A percentile compares a stretch with the other conserved stretches of the same genome.
phyloP scores from a whole-genome alignment of 2,888 invertebrate species.

The Drosophila nr. medialis region DNA sequence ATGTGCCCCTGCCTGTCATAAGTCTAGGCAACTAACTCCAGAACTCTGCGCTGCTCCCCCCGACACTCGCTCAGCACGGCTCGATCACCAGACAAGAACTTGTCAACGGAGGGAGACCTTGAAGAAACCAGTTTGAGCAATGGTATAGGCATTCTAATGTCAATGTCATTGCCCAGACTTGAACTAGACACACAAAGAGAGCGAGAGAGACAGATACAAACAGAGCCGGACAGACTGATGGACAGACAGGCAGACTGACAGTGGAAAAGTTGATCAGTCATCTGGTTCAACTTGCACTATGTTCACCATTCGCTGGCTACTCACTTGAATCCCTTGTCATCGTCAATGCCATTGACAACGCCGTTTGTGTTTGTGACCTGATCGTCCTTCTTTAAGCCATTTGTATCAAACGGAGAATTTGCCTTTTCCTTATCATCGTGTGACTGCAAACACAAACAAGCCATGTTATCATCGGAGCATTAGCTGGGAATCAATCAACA shows the following conservation, averaged over 20 bases:
- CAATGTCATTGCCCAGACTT: conserved; percentile 82
- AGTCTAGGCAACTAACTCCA: conserved; percentile 17
- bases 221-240: conserved; percentile 16
- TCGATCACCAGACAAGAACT: conserved; percentile 31
- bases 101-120: conserved; percentile 77
- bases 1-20: neutral
- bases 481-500: neutral
- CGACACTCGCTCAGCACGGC: neutral
- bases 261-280: conserved; percentile 34
- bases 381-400: conserved; percentile 86
- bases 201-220: neutral
- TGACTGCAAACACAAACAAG: conserved; percentile 67
- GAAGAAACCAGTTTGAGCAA: conserved; percentile 83
- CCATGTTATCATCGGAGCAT: neutral
- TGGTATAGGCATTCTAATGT: conserved; percentile 82
- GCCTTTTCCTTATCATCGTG: conserved; percentile 87
- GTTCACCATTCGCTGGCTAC: conserved; percentile 82
- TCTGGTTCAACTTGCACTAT: conserved; percentile 9
- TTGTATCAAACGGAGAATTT: conserved; percentile 86
- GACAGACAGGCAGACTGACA: conserved; percentile 3
- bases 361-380: conserved; percentile 87
- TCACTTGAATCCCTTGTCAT: conserved; percentile 96
- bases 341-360: conserved; percentile 90
- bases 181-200: conserved; percentile 39
- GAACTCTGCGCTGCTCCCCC: neutral